Conservation (phyloP, 2,888 invertebrate species). For the Dryocosmus kuriphilus region DNA sequence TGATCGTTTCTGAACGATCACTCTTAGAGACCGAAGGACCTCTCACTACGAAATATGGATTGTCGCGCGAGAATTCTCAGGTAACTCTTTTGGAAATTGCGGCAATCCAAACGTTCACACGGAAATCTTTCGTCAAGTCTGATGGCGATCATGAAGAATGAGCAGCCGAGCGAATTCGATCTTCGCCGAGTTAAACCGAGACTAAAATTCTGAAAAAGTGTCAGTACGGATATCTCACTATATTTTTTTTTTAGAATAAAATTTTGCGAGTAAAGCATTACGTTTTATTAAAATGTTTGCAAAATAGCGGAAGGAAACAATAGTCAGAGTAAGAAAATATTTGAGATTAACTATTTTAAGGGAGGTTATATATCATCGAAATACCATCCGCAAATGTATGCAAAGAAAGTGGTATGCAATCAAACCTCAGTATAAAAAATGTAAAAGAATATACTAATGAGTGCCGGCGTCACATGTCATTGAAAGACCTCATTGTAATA, state of each 20-base stretch:
- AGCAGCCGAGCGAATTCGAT: not conserved
- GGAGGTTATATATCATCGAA: constrained; percentile 1
- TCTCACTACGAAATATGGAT: not conserved
- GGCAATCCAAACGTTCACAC: not conserved
- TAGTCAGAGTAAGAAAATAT: too few species aligned
- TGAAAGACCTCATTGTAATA: constrained; percentile 28
- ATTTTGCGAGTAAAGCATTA: too few species aligned
- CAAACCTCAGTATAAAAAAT: not conserved
- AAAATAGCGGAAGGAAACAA: too few species aligned
- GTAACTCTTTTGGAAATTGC: not conserved
- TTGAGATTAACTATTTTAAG: too few species aligned
- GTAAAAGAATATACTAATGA: constrained; percentile 14
- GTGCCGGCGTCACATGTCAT: constrained; percentile 27
- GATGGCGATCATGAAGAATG: not conserved
- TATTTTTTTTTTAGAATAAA: too few species aligned
- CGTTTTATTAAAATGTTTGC: too few species aligned
- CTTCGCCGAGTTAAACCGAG: not conserved
- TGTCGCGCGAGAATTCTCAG: not conserved
- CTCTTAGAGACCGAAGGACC: not conserved
- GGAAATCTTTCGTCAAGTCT: not conserved
- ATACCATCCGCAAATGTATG: not conserved
- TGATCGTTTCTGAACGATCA: constrained; percentile 33
- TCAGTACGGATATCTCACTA: too few species aligned
- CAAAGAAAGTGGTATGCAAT: constrained; percentile 11
- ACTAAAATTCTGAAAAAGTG: not conserved